These are phyloP conservation scores for Oscheius myriophilus DNA, from an alignment of 2,888 invertebrate species.

Conservation along the genomic window DNA sequence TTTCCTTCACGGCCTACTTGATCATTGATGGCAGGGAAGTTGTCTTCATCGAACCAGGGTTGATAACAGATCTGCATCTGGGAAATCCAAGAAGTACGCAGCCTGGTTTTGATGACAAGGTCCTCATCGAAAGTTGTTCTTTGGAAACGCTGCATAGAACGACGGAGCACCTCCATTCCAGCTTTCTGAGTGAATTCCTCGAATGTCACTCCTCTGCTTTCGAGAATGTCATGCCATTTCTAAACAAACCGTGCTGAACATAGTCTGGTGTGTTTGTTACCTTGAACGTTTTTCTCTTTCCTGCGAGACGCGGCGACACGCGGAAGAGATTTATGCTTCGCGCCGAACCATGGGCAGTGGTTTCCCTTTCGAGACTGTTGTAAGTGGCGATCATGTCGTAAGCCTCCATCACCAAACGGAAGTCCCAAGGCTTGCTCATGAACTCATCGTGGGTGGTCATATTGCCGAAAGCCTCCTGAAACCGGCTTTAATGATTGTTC, in stretches of 20 bases:
- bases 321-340: constrained; percentile 62
- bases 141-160: constrained; percentile 67
- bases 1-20: constrained; percentile 40
- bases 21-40: constrained; percentile 60
- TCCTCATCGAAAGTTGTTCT: constrained; percentile 66
- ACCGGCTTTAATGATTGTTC: neutral
- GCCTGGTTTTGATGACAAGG: constrained; percentile 59
- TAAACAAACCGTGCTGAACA: constrained; percentile 28
- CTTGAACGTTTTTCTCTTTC: constrained; percentile 63
- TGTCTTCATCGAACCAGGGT: constrained; percentile 62
- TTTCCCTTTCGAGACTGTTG: constrained; percentile 67
- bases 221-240: constrained; percentile 64
- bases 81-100: constrained; percentile 66
- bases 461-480: constrained; percentile 59
- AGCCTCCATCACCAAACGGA: constrained; percentile 64
- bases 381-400: constrained; percentile 65
- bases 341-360: constrained; percentile 62
- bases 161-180: constrained; percentile 56
- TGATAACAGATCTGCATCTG: constrained; percentile 68
- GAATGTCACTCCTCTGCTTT: constrained; percentile 60
- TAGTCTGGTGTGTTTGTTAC: constrained; percentile 34
- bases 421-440: constrained; percentile 64
- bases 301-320: constrained; percentile 55
- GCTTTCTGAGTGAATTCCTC: constrained; percentile 66
- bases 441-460: constrained; percentile 63